Evolutionary conservation across 2,113 vertebrate species (phyloP).

Genomic region (Labeo catla): DNA sequence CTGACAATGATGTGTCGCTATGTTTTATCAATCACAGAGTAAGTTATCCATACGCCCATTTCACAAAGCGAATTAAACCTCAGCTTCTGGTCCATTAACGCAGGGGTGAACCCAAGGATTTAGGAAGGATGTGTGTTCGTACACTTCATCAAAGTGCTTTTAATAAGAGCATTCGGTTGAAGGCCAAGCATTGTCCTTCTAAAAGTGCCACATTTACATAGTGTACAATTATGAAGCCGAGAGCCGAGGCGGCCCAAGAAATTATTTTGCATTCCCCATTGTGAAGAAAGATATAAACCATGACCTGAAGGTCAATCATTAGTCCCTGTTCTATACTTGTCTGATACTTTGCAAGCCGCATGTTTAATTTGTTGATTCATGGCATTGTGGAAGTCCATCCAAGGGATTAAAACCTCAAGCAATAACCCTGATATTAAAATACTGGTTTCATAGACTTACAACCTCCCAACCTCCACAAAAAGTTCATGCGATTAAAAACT

Average conservation of each 20-base stretch:
- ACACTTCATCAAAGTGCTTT: slow-evolving; percentile 44
- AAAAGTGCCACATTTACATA: slow-evolving; percentile 46
- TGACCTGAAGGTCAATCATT: slow-evolving; percentile 63
- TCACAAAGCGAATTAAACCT: slow-evolving; percentile 33
- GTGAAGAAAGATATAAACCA: slow-evolving; percentile 65
- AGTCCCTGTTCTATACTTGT: slow-evolving; percentile 51
- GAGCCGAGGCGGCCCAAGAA: background rate
- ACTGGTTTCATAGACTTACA: slow-evolving; percentile 18
- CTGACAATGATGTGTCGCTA: slow-evolving; percentile 22
- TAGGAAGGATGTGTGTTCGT: slow-evolving; percentile 10
- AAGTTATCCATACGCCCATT: slow-evolving; percentile 15
- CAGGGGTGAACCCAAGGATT: slow-evolving; percentile 36
- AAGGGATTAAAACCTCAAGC: slow-evolving; percentile 38
- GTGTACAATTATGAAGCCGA: slow-evolving; percentile 9
- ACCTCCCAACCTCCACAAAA: slow-evolving; percentile 73
- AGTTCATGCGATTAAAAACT: slow-evolving; percentile 80
- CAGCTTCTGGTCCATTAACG: slow-evolving; percentile 21
- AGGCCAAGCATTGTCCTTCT: slow-evolving; percentile 45
- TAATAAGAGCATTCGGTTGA: slow-evolving; percentile 46
- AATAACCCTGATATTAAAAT: background rate
- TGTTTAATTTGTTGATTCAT: slow-evolving; percentile 67
- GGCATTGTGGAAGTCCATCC: slow-evolving; percentile 71
- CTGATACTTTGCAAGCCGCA: slow-evolving; percentile 56
- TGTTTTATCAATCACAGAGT: slow-evolving; percentile 17
- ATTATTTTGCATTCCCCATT: slow-evolving; percentile 50